Evolutionary conservation across 2,113 vertebrate genomes (phyloP).

Genomic region (Rhabdornis inornatus): DNA sequence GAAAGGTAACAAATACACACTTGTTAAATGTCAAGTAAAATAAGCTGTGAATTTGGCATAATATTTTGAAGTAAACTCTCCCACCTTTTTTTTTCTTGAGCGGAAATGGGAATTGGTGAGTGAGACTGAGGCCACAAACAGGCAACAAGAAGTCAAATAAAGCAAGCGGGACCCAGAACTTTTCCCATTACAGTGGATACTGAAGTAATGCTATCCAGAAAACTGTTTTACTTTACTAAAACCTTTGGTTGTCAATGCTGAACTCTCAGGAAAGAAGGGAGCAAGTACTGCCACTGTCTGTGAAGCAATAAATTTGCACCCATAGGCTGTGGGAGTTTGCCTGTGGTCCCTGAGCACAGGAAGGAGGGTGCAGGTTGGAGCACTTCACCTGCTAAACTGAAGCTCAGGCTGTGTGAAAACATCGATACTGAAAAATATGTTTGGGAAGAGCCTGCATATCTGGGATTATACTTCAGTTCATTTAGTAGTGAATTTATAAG

Average conservation of each 20-base stretch:
- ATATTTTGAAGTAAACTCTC: not conserved
- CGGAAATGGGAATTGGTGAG: not conserved
- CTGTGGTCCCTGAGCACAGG: not conserved
- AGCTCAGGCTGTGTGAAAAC: not conserved
- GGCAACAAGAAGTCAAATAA: not conserved
- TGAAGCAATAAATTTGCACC: not conserved
- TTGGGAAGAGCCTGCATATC: not conserved
- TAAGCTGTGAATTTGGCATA: not conserved
- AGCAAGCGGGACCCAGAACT: not conserved
- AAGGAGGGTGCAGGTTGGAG: not conserved
- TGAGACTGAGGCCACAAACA: not conserved
- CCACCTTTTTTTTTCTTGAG: not conserved
- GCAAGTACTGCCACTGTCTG: not conserved
- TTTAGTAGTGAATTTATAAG: not conserved
- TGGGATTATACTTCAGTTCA: not conserved
- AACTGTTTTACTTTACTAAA: not conserved
- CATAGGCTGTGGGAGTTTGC: not conserved
- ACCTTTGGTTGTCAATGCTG: not conserved
- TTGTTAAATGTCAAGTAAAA: not conserved
- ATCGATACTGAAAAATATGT: not conserved
- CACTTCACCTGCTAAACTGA: not conserved
- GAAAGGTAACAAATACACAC: not conserved
- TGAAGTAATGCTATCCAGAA: not conserved
- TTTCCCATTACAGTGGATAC: not conserved
- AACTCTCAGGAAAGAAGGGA: not conserved